These are phyloP conservation scores for Brachionus sp. DNA, from an alignment of 1,140 invertebrate genomes.

Conservation along the genomic window DNA sequence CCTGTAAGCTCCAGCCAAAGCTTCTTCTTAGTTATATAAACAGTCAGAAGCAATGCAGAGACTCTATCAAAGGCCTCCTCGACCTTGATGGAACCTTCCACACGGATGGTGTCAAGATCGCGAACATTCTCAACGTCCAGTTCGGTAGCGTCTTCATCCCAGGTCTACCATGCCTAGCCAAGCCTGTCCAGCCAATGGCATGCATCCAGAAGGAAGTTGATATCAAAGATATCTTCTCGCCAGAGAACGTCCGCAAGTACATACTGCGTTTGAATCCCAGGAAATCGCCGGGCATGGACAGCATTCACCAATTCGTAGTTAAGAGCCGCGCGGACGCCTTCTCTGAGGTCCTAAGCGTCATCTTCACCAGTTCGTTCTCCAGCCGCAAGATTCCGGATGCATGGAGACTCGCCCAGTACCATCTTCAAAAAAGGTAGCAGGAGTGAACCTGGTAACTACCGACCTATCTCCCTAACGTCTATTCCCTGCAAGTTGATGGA, in stretches of 20 bases:
- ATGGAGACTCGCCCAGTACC: slow-evolving; percentile 3
- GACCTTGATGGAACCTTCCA: too few species aligned
- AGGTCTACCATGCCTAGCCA: background rate
- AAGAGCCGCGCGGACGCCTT: background rate
- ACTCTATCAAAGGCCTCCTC: too few species aligned
- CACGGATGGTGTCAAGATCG: too few species aligned
- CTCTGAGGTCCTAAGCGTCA: background rate
- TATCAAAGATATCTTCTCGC: background rate
- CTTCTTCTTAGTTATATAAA: too few species aligned
- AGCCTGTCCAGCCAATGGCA: background rate
- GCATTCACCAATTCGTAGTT: background rate
- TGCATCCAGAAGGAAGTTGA: background rate
- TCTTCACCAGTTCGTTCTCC: background rate
- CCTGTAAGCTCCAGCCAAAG: too few species aligned
- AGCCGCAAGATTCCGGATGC: background rate
- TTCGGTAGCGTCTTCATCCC: too few species aligned
- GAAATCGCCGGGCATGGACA: background rate
- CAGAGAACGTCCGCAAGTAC: background rate
- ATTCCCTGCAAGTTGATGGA: too few species aligned
- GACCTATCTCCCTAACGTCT: too few species aligned
- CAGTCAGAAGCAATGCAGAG: too few species aligned
- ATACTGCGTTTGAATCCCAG: background rate
- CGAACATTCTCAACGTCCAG: too few species aligned
- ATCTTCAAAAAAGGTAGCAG: too few species aligned
- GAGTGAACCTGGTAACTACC: too few species aligned